Evolutionary conservation across 2,888 invertebrate genomes (phyloP), one percentile per base, ranked within the genome.

Genomic region (Mamestra brassicae): DNA sequence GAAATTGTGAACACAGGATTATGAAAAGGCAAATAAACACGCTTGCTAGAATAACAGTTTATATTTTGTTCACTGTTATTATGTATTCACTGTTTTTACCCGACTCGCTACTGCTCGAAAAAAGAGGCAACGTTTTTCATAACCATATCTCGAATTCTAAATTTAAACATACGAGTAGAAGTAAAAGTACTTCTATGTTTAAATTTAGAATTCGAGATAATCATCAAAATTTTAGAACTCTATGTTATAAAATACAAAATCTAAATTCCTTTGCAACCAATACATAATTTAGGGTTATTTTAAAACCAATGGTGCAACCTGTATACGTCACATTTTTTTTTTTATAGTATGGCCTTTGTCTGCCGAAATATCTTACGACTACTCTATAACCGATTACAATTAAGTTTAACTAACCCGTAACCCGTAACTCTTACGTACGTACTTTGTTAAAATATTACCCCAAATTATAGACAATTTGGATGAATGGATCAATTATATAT

Each of bases 391-490:
- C 13, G 34, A 42, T 7, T 57, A 34, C 57, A 34, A 15, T 57
- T 26, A 26, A 26, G 13, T 26, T 62, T 62, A 45, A 13, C 26
- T 0, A 3, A 26, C 26, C 26, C 26, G 26, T 26, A 62, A 26
- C 15, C 7, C 62, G 3, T 38, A 38, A 38, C 38, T 45, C 26
- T 26, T 26, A 50, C 8, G 4, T 45, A 26, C 26, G 26, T 36
- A 34, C 34, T 26, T 26, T 26, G 38, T 13, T 13, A 38, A 61
- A 47, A 72, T 36, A 38, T 47, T 42, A 57, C 36, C 61, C 62
- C 17, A 57, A 73, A 73, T 62, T 34, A n/a, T 52, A 15, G 60
- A 71, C 10, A 34, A 72, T 60, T 42, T n/a, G 11, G 58, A 45
- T 36, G 50, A 72, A 13, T 60, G 26, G 42, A 60, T 60, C 52